phyloP scores from a whole-genome alignment of 1,140 invertebrate genomes.

The Cydia amplana region DNA sequence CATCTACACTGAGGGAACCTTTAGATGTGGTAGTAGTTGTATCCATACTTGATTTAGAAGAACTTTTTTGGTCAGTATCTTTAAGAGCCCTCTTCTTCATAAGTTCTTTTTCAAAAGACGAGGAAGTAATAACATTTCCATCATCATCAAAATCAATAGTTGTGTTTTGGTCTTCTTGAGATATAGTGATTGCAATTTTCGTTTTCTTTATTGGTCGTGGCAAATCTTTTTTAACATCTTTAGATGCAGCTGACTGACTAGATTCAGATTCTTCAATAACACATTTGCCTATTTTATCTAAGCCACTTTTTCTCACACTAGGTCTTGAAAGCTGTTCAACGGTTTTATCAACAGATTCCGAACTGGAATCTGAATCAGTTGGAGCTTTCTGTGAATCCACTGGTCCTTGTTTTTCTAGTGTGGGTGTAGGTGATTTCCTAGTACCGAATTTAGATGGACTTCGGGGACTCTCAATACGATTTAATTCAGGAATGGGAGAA shows the following conservation, averaged over 20 bases:
- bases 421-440: constrained; percentile 81
- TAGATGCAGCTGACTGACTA: constrained; percentile 74
- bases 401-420: constrained; percentile 81
- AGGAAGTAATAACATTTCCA: constrained; percentile 71
- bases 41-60: constrained; percentile 76
- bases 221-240: constrained; percentile 63
- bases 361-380: constrained; percentile 78
- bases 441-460: constrained; percentile 70
- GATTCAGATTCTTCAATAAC: constrained; percentile 77
- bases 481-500: constrained; percentile 68
- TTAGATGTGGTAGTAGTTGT: constrained; percentile 75
- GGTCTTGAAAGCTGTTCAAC: constrained; percentile 70
- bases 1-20: constrained; percentile 76
- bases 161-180: constrained; percentile 78
- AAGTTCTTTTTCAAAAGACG: constrained; percentile 64
- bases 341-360: constrained; percentile 77
- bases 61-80: constrained; percentile 76
- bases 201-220: constrained; percentile 68
- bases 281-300: constrained; percentile 75
- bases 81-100: constrained; percentile 71
- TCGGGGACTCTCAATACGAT: constrained; percentile 67
- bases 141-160: constrained; percentile 77
- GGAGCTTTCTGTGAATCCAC: constrained; percentile 79
- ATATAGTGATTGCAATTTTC: constrained; percentile 78
- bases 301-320: constrained; percentile 59